Conservation (phyloP, 2,797 vertebrate species). For the Sebastes ruberrimus region DNA sequence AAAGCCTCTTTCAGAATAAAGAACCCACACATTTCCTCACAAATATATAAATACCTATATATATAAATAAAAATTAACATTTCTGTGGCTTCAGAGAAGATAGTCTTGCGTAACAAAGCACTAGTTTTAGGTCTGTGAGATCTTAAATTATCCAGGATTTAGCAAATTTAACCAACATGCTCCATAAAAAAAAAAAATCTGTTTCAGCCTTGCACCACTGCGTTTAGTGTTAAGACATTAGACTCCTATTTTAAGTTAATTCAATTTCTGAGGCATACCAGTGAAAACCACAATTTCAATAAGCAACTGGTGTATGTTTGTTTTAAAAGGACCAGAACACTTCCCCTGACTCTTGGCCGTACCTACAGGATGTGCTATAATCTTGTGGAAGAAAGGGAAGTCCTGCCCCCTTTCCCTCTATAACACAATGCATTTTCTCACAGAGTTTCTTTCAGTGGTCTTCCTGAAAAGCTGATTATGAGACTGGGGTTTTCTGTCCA, state of each 20-base stretch:
- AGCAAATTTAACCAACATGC: background rate
- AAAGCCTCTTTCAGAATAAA: slow-evolving; percentile 44
- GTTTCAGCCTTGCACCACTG: background rate
- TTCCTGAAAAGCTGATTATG: background rate
- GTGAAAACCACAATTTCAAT: background rate
- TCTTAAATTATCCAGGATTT: background rate
- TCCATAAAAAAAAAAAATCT: background rate
- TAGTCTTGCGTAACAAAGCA: slow-evolving; percentile 27
- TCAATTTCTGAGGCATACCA: background rate
- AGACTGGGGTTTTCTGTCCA: background rate
- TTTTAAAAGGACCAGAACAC: background rate
- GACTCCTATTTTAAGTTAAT: background rate
- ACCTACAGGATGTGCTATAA: background rate
- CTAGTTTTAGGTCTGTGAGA: slow-evolving; percentile 50
- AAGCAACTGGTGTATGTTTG: background rate
- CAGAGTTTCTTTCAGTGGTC: background rate
- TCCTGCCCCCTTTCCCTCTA: background rate
- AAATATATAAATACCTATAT: slow-evolving; percentile 82
- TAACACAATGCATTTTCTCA: background rate
- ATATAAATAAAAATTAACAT: slow-evolving; percentile 19
- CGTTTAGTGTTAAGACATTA: slow-evolving; percentile 26
- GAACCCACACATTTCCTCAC: slow-evolving; percentile 51
- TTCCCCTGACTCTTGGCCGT: background rate
- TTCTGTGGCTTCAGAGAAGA: slow-evolving; percentile 37
- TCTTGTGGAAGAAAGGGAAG: background rate